phyloP scores from a whole-genome alignment of 2,888 invertebrate genomes.

The Tenthredo mesomela region DNA sequence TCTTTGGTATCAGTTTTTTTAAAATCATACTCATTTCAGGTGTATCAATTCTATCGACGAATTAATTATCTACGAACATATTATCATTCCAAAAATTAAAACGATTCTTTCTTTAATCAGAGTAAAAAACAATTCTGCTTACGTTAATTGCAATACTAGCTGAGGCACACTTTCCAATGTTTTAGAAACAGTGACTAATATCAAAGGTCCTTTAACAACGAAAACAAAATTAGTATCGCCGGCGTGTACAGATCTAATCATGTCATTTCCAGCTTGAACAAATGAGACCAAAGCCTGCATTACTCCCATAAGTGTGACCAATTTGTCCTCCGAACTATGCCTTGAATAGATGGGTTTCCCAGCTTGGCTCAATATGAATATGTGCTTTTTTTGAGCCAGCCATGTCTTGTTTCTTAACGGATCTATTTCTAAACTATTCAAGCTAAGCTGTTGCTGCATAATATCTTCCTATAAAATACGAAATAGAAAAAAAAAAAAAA shows the following conservation, averaged over 20 bases:
- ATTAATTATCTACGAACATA: background rate
- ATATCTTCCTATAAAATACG: slow-evolving; percentile 72
- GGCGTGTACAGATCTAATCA: slow-evolving; percentile 91
- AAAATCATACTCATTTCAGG: no score
- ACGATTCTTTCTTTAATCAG: slow-evolving; percentile 21
- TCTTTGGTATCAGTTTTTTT: no score
- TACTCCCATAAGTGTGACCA: slow-evolving; percentile 96
- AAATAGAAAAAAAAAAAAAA: no score
- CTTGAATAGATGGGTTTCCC: slow-evolving; percentile 98
- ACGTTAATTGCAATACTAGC: slow-evolving; percentile 92
- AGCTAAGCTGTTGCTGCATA: slow-evolving; percentile 69
- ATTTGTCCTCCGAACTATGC: slow-evolving; percentile 89
- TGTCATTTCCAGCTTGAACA: slow-evolving; percentile 91
- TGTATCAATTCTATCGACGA: no score
- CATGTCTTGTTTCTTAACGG: slow-evolving; percentile 87
- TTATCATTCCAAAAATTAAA: background rate
- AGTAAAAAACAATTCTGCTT: slow-evolving; percentile 75
- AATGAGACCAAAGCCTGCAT: slow-evolving; percentile 96
- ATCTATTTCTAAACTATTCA: slow-evolving; percentile 80
- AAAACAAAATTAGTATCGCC: slow-evolving; percentile 95
- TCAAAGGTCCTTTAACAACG: slow-evolving; percentile 92
- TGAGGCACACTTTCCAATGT: slow-evolving; percentile 91
- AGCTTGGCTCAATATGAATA: slow-evolving; percentile 96
- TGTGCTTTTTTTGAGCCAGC: slow-evolving; percentile 91
- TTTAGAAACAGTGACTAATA: slow-evolving; percentile 93